Evolutionary conservation across 1,140 invertebrate genomes (phyloP), one percentile per base, ranked within the genome.

Genomic region (Conus ventricosus): DNA sequence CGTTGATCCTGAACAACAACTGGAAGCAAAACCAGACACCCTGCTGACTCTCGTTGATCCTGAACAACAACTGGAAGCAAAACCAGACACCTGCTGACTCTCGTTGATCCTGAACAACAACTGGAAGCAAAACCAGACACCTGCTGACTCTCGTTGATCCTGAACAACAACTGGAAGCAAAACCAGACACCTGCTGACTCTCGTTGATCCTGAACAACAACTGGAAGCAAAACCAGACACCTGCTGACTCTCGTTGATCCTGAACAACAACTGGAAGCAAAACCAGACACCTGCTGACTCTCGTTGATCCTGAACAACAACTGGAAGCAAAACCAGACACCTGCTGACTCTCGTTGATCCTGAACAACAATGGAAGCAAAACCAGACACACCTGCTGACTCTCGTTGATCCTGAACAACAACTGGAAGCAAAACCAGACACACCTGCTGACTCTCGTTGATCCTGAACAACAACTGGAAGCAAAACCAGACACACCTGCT

Each of bases 81-180:
- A n/a, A n/a, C n/a, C n/a, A n/a, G n/a, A n/a, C n/a, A n/a, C 89
- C 57, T 85, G 76, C 53, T 90, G 84, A 85, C 94, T 95, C 78
- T 95, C 94, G 84, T 92, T 94, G n/a, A 95, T 90, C 89, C 95
- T 93, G 23, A 82, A 90, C 4, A n/a, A 96, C 85, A 95, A 39
- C n/a, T n/a, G n/a, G n/a, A n/a, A n/a, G n/a, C n/a, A n/a, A n/a
- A n/a, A n/a, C n/a, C n/a, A n/a, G n/a, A n/a, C n/a, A n/a, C 89
- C 57, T 85, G 76, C 53, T 90, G 84, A 85, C 94, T 95, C 78
- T 95, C 94, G 84, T 92, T 94, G n/a, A 95, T 90, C 89, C 95
- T 93, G 23, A 82, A 90, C 4, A n/a, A 96, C 85, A 95, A 39
- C n/a, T n/a, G n/a, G n/a, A n/a, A n/a, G n/a, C n/a, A n/a, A n/a